Conservation (phyloP, 2,797 vertebrate species). For the Pagetopsis macropterus region DNA sequence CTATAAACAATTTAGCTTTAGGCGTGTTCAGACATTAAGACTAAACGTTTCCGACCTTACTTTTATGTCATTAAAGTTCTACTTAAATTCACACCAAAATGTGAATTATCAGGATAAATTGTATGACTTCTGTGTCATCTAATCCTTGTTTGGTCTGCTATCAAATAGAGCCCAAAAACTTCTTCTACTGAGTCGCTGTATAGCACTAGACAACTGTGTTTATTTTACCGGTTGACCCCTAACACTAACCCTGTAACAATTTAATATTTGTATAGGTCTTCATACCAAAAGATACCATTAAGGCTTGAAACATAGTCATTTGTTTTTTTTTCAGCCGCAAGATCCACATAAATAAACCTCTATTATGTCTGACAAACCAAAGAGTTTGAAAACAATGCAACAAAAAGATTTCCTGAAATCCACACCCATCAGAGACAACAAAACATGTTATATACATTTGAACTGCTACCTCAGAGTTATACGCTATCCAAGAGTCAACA, state of each 20-base stretch:
- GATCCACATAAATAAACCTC: background rate
- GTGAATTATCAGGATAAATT: no score
- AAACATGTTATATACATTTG: background rate
- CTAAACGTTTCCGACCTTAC: no score
- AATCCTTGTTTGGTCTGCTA: no score
- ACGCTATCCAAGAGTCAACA: background rate
- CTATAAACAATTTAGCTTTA: background rate
- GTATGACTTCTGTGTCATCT: no score
- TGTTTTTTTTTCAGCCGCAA: background rate
- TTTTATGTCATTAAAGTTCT: no score
- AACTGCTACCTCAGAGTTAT: background rate
- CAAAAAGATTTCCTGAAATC: background rate
- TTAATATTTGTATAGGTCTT: background rate
- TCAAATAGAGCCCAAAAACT: no score
- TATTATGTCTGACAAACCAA: no score
- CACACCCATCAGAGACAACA: slow-evolving; percentile 14
- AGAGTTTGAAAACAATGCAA: background rate
- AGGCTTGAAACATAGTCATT: background rate
- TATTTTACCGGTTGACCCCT: background rate
- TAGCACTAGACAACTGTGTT: background rate
- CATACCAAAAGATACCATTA: background rate
- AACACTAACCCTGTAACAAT: background rate
- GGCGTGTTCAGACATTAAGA: no score
- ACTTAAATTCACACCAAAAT: no score
- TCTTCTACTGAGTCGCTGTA: no score